These are phyloP conservation scores for Ondatra zibethicus DNA, from an alignment of 2,113 vertebrate genomes.

Conservation along the genomic window DNA sequence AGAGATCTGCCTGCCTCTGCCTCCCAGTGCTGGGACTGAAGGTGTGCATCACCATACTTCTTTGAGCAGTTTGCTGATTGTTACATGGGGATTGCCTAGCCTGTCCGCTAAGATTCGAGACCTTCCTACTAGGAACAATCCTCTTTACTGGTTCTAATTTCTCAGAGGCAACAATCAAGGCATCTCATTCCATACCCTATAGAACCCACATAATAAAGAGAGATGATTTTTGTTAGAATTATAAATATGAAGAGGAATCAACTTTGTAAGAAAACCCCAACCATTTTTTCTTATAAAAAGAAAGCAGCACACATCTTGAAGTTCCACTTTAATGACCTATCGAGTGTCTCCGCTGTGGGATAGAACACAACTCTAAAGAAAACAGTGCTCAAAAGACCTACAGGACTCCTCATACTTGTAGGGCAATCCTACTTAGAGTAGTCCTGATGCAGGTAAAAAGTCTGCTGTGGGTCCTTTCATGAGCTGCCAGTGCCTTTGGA, in stretches of 20 bases:
- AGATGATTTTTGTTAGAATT: conserved; percentile 7
- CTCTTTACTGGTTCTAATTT: not conserved
- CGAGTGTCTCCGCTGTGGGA: not conserved
- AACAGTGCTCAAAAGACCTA: not conserved
- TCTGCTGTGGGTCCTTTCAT: not conserved
- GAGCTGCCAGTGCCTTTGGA: not conserved
- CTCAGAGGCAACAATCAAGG: not conserved
- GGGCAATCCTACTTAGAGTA: not conserved
- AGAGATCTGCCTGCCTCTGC: not conserved
- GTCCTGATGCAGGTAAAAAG: not conserved
- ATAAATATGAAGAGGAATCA: conserved; percentile 42
- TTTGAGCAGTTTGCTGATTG: not conserved
- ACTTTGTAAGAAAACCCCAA: not conserved
- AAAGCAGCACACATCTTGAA: not conserved
- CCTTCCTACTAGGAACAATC: not conserved
- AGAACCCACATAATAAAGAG: not conserved
- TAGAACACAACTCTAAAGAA: not conserved
- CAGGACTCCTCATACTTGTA: rapidly evolving
- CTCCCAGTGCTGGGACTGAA: not conserved
- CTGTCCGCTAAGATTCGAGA: not conserved
- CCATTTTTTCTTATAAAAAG: not conserved
- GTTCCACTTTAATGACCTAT: not conserved
- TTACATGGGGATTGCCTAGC: not conserved
- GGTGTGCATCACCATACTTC: not conserved
- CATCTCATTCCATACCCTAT: not conserved